Evolutionary conservation across 2,888 invertebrate species (phyloP).

Genomic region (Thelaira solivaga): DNA sequence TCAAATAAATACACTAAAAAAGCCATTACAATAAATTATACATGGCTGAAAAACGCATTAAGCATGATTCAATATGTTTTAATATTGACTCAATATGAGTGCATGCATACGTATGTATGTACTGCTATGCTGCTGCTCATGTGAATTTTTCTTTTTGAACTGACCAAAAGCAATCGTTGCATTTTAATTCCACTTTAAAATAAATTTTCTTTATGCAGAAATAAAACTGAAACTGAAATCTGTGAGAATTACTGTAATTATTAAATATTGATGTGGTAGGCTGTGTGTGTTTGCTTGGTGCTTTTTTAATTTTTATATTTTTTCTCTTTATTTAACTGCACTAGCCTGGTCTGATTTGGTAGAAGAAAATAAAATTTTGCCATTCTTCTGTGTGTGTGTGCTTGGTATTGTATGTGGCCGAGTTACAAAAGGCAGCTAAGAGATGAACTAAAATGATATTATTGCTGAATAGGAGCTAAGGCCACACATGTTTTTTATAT

Average conservation of each 20-base stretch:
- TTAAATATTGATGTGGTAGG: slow-evolving; percentile 54
- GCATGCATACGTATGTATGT: no score
- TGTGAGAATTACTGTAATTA: slow-evolving; percentile 61
- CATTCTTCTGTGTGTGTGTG: background rate
- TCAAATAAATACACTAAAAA: slow-evolving; percentile 29
- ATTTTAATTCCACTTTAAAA: slow-evolving; percentile 3
- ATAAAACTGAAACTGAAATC: slow-evolving; percentile 29
- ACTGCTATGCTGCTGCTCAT: no score
- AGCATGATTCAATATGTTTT: slow-evolving; percentile 22
- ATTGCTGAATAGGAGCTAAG: slow-evolving; percentile 40
- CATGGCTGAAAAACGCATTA: slow-evolving; percentile 34
- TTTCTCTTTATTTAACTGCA: background rate
- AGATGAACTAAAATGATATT: slow-evolving; percentile 59
- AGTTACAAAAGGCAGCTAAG: slow-evolving; percentile 45
- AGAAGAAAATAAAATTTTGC: background rate
- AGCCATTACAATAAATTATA: slow-evolving; percentile 37
- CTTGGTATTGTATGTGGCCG: background rate
- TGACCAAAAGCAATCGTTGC: slow-evolving; percentile 10
- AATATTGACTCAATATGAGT: background rate
- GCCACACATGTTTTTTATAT: slow-evolving; percentile 41
- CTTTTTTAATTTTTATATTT: background rate
- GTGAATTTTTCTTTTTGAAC: slow-evolving; percentile 1
- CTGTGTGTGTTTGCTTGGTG: slow-evolving; percentile 1
- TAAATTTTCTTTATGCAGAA: background rate
- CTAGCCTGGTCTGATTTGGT: background rate